Percentiles rank a stretch among this genome's conserved stretches.
Conservation (phyloP, 2,113 vertebrate genomes). For the Paraplagusia blochii region DNA sequence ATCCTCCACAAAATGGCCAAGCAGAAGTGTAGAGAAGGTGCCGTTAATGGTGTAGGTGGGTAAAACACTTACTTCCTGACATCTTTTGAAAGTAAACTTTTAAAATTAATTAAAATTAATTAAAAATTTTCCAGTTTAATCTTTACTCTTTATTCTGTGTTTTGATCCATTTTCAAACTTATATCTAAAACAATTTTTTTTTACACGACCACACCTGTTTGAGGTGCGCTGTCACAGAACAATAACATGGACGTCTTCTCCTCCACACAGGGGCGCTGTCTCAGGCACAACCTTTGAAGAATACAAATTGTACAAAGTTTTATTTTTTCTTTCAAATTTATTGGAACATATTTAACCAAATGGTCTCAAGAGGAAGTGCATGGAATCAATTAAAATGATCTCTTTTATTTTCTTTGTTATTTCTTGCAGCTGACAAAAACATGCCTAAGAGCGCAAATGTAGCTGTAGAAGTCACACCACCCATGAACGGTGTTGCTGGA, state of each 20-base stretch:
- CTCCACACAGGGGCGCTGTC: conserved; percentile 15
- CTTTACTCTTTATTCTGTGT: too few species aligned
- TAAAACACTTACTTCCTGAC: conserved; percentile 9
- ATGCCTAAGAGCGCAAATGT: conserved; percentile 83
- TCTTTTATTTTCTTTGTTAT: neutral
- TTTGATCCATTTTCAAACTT: too few species aligned
- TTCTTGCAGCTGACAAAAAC: conserved; percentile 75
- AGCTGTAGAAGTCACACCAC: conserved; percentile 90
- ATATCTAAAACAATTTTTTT: too few species aligned
- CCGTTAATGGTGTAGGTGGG: conserved; percentile 76
- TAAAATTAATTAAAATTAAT: too few species aligned
- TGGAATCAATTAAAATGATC: neutral
- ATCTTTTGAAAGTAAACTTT: too few species aligned
- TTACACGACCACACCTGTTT: too few species aligned
- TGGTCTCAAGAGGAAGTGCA: too few species aligned
- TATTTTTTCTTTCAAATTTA: neutral
- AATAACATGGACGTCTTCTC: conserved; percentile 20
- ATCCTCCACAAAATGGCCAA: conserved; percentile 96
- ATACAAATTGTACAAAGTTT: conserved; percentile 27
- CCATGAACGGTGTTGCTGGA: conserved; percentile 83
- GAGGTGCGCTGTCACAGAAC: neutral
- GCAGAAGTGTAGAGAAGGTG: conserved; percentile 87
- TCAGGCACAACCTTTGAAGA: conserved; percentile 20
- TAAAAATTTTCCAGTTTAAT: too few species aligned
- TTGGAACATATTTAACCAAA: neutral